Base-by-base conservation (phyloP, 1,140 invertebrate genomes). In the Drosophila mauritiana region DNA sequence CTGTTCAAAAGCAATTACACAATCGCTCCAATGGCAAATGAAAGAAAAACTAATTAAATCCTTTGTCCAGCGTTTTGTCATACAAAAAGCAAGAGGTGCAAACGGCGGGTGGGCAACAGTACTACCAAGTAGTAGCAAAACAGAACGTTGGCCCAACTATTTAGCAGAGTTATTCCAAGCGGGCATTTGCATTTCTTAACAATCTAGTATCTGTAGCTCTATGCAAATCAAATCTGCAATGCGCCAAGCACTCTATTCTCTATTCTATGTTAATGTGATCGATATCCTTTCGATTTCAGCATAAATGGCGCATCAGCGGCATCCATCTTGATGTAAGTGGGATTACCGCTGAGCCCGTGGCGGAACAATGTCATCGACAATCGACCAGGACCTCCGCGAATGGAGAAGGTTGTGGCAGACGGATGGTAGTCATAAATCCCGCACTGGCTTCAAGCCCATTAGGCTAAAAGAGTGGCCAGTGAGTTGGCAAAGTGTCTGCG, bases 41-140 rank as follows among this genome's bases (percentile, higher is more conserved):
- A 88, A 88, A 88, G 84, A 89, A 88, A 88, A 88, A 88, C 84
- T 88, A 88, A 88, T 88, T 88, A 88, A 88, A 89, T 89, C 84
- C 84, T 88, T 88, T 88, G 84, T 89, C 80, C 80, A 72, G 65
- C 61, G 54, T 78, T 78, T 78, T 72, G 73, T 78, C 56, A 45
- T 62, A 55, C 48, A 77, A 77, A 55, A 17, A 8, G 40, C 40
- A 10, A 45, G 22, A 45, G n/a, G 34, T 17, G n/a, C 11, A 40
- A 20, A 4, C 22, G 8, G 46, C 7, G 22, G 25, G 39, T 1
- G 10, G 45, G 25, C 12, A 4, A 2, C 17, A 37, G 20, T 22
- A 22, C 3, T 22, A 22, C 20, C 6, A 13, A 12, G 12, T 10
- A 42, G 46, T 59, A 22, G 51, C 57, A 70, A 70, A 70, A 70